Base-by-base conservation (phyloP, 53 echinoderm and acorn worm species). In the Luidia sarsii region DNA sequence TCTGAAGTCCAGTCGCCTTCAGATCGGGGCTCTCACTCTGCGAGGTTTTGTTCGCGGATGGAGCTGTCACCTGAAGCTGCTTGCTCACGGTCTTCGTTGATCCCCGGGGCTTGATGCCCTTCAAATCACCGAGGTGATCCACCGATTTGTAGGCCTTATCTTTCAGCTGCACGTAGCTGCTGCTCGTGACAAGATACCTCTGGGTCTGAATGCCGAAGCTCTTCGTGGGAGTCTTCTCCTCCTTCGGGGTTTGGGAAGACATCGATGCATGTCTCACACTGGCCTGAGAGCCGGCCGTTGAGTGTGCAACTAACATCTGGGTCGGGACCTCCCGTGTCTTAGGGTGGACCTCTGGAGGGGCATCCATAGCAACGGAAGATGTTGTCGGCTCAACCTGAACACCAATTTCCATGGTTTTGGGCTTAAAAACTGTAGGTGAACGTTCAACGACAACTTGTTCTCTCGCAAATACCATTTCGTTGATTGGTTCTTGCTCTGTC, bases 81-180 rank as follows among this genome's bases (percentile, higher is more conserved):
- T 55, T 72, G 55, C 39, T 53, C 37, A 37, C 56, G 4, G 56
- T 56, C 56, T 25, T 34, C 25, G 50, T 21, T 23, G 36, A 20
- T 16, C 72, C 72, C 54, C 72, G 72, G 22, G 72, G 55, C 37
- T 72, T 33, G 20, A 72, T 72, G 39, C 72, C 72, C 14, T 55
- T 38, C 25, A 72, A 72, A 56, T 72, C 57, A 36, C 72, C 72
- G 21, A 4, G 14, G 33, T 72, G 72, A 34, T 72, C 38, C 35
- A 72, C 11, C 24, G 72, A 38, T 50, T 72, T 24, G 37, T 56
- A 72, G 54, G 15, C 56, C 72, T 56, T 56, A 35, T 72, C 72
- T 56, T 72, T 72, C 72, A 72, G 14, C 23, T 51, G 72, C 20
- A 72, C 72, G 56, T 72, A 72, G 72, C 72, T 72, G 23, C 22